phyloP scores from a whole-genome alignment of 2,888 invertebrate species.

The Ornithoptera priamus region DNA sequence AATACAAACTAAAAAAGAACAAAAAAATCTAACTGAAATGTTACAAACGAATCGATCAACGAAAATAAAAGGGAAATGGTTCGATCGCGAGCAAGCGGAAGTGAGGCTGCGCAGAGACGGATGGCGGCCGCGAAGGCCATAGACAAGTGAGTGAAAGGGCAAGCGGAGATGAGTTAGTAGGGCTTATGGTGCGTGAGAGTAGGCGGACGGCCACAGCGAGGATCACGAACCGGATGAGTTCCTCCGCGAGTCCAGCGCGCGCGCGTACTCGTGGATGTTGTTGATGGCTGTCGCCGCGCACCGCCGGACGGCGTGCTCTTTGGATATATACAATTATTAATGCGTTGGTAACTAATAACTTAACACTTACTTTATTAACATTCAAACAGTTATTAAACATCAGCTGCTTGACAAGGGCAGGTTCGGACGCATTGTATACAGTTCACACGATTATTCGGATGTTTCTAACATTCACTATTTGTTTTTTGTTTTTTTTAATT shows the following conservation, averaged over 20 bases:
- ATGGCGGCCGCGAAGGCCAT: not conserved
- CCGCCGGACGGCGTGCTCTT: conserved; percentile 79
- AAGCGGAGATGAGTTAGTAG: conserved; percentile 10
- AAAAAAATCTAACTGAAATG: not conserved
- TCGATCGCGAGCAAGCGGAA: not conserved
- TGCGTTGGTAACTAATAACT: too few species aligned
- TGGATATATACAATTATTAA: conserved; percentile 43
- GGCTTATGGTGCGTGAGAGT: not conserved
- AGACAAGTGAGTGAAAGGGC: not conserved
- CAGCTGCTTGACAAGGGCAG: too few species aligned
- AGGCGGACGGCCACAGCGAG: not conserved
- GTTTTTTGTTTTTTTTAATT: too few species aligned
- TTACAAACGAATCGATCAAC: not conserved
- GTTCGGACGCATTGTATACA: too few species aligned
- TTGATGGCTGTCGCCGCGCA: conserved; percentile 82
- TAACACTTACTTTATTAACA: too few species aligned
- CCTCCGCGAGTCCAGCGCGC: conserved; percentile 65
- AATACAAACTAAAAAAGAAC: not conserved
- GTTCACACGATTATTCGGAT: too few species aligned
- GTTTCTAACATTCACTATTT: too few species aligned
- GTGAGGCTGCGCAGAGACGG: not conserved
- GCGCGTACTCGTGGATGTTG: conserved; percentile 84
- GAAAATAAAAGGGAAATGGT: not conserved
- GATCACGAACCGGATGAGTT: conserved; percentile 52
- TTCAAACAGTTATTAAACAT: too few species aligned